Evolutionary conservation across 2,888 invertebrate species (phyloP), one percentile per base, ranked within the genome.

Genomic region (Atherix ibis): DNA sequence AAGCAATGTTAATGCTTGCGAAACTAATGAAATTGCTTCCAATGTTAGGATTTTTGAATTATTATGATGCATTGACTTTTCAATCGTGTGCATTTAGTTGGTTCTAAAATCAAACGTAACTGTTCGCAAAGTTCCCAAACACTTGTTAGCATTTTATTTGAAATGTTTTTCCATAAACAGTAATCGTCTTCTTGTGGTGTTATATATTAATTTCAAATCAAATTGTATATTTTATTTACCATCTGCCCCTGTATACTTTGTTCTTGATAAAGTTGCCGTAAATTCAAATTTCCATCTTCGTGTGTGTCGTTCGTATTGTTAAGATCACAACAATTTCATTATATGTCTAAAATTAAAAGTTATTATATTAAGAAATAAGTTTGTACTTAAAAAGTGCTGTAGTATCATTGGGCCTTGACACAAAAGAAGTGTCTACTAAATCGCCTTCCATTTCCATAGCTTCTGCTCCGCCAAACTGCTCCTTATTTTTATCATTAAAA

Each of bases 71-170:
- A 88, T 88, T 3, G 76, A 76, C 50, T 76, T 63, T 74, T 85
- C 19, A 92, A 66, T 42, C 91, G 72, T 0, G 92, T 83, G 0
- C 92, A 83, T 48, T 87, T 82, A 0, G 94, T 92, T 1, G 98
- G 98, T 56, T 98, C 97, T 25, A 99, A 62, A 28, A 99, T 85
- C 0, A 98, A 70, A 29, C 98, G 67, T 39, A 99, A 66, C 47
- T 94, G 82, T 56, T 99, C 97, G 44, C 92, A 89, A 22, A 99
- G 66, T 45, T 88, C 83, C 35, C 83, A 74, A 0, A 91, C 81
- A 40, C 88, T 62, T 30, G 57, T 51, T 2, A 53, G 44, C 62
- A 62, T 62, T 24, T 56, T 54, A 44, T 52, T 54, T 3, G 58
- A 57, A 18, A 62, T 53, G 8, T 46, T 42, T 34, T 59, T 55